Evolutionary conservation across 2,113 vertebrate genomes (phyloP).

Genomic region (Uria aalge): DNA sequence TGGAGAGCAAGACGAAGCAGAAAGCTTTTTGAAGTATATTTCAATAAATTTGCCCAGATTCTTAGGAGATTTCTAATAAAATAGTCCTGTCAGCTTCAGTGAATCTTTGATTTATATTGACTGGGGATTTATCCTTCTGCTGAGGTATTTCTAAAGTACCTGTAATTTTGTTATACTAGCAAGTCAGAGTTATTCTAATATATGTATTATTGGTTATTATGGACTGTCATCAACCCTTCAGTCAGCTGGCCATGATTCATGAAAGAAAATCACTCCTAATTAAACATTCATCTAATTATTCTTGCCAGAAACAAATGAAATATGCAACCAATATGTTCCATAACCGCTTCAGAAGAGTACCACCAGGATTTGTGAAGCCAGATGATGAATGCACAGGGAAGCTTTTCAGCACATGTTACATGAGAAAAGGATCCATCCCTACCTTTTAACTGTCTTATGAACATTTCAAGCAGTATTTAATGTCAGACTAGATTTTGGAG

Average conservation of each 20-base stretch:
- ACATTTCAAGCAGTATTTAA: slow-evolving; percentile 59
- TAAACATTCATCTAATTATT: slow-evolving; percentile 66
- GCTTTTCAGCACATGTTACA: slow-evolving; percentile 42
- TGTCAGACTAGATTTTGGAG: slow-evolving; percentile 59
- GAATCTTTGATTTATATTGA: slow-evolving; percentile 32
- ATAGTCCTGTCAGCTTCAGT: slow-evolving; percentile 15
- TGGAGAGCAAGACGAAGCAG: background rate
- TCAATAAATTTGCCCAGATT: background rate
- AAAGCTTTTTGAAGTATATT: background rate
- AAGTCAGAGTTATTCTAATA: slow-evolving; percentile 30
- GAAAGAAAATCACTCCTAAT: slow-evolving; percentile 62
- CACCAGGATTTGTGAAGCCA: slow-evolving; percentile 55
- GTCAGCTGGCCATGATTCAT: slow-evolving; percentile 60
- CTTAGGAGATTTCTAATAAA: slow-evolving; percentile 48
- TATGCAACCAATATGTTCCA: slow-evolving; percentile 66
- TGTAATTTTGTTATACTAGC: slow-evolving; percentile 48
- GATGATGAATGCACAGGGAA: slow-evolving; percentile 42
- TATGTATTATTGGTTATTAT: slow-evolving; percentile 57
- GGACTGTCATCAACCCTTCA: slow-evolving; percentile 65
- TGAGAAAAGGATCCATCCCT: slow-evolving; percentile 36
- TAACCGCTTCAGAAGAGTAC: slow-evolving; percentile 50
- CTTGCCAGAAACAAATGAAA: slow-evolving; percentile 68
- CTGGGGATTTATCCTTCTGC: slow-evolving; percentile 37
- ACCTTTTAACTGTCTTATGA: slow-evolving; percentile 61
- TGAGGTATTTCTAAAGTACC: slow-evolving; percentile 24